A percentile compares a stretch with the other conserved stretches of the same genome.
Conservation (phyloP, 2,797 vertebrate species). For the Rhynchotus rufescens region DNA sequence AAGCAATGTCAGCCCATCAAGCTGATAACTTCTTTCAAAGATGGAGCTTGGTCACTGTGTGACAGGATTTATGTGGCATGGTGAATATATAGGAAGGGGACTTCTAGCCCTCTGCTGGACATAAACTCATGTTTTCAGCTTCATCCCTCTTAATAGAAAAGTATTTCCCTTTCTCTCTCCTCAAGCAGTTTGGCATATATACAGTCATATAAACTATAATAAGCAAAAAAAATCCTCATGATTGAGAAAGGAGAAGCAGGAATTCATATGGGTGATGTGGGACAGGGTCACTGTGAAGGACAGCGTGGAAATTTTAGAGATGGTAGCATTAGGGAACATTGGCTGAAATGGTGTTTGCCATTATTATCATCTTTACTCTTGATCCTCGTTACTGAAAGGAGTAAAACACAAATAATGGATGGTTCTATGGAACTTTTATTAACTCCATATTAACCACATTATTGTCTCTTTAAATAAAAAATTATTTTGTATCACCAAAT, state of each 20-base stretch:
- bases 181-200: neutral
- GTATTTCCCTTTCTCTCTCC: neutral
- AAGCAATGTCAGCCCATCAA: neutral
- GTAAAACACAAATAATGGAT: neutral
- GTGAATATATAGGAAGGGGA: neutral
- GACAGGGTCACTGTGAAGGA: neutral
- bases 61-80: neutral
- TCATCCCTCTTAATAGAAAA: neutral
- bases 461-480: neutral
- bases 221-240: neutral
- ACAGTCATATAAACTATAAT: neutral
- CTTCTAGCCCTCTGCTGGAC: neutral
- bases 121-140: neutral
- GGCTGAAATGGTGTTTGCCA: neutral
- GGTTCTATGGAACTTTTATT: neutral
- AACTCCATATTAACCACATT: neutral
- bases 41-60: accelerated
- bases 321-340: neutral
- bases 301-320: neutral
- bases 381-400: neutral
- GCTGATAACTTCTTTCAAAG: neutral
- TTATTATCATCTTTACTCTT: neutral
- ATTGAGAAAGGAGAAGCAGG: neutral
- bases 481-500: neutral
- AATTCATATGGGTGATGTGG: neutral